These are phyloP conservation scores for Microchrysa polita DNA, from an alignment of 2,888 invertebrate genomes.

Conservation along the genomic window DNA sequence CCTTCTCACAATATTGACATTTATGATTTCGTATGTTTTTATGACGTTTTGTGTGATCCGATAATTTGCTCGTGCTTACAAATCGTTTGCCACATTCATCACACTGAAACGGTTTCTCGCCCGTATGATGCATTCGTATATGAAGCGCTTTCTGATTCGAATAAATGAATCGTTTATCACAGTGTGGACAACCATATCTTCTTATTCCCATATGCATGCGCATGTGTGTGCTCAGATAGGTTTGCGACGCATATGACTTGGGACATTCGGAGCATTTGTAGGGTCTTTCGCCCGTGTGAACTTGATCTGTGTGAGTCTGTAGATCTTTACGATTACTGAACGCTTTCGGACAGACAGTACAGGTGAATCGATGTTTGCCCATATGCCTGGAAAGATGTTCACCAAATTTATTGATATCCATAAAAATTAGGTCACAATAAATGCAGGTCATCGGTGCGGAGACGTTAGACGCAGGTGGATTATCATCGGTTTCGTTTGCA, in stretches of 20 bases:
- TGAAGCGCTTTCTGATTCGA: conserved; percentile 49
- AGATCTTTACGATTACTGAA: neutral
- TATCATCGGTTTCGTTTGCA: too few relatives aligned
- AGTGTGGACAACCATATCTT: conserved; percentile 47
- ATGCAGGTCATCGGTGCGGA: conserved; percentile 4
- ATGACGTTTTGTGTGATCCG: conserved; percentile 50
- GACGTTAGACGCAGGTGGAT: too few relatives aligned
- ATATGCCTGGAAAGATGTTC: neutral
- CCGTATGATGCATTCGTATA: conserved; percentile 48
- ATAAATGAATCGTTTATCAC: conserved; percentile 50
- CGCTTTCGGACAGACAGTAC: conserved; percentile 1
- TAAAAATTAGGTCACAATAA: neutral
- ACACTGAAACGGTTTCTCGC: conserved; percentile 52
- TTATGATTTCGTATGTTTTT: conserved; percentile 49
- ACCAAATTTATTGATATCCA: neutral
- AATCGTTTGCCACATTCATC: conserved; percentile 49
- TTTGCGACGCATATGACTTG: conserved; percentile 48
- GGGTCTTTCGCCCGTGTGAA: conserved; percentile 44
- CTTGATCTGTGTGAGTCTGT: conserved; percentile 10
- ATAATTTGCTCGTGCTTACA: conserved; percentile 46
- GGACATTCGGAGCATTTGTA: conserved; percentile 51
- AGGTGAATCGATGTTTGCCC: neutral
- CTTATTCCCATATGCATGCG: conserved; percentile 49
- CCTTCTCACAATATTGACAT: conserved; percentile 48
- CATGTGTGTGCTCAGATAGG: conserved; percentile 48